These are phyloP conservation scores for Pachypsylla venusta DNA, from an alignment of 1,140 invertebrate species.

Conservation along the genomic window DNA sequence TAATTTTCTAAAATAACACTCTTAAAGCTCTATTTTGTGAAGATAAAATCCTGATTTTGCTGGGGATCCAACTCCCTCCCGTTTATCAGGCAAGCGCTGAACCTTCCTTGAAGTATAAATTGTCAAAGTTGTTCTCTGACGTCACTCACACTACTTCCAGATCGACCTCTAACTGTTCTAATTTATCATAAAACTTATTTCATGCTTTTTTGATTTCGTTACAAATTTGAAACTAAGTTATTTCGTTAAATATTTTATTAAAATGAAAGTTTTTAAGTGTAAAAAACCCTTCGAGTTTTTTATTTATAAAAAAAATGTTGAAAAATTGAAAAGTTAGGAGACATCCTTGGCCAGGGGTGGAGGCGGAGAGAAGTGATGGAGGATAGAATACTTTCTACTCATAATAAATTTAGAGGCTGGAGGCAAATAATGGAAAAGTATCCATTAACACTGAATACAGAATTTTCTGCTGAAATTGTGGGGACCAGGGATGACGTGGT, in stretches of 20 bases:
- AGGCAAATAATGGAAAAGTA: slow-evolving; percentile 7
- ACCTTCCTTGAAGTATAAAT: too few relatives aligned
- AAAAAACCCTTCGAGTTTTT: slow-evolving; percentile 8
- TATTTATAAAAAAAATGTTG: neutral
- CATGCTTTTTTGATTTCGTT: too few relatives aligned
- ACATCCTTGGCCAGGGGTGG: too few relatives aligned
- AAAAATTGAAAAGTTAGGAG: slow-evolving; percentile 9
- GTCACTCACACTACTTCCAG: too few relatives aligned
- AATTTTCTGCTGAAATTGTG: neutral
- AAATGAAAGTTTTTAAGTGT: slow-evolving; percentile 10
- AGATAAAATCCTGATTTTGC: too few relatives aligned
- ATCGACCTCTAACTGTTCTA: too few relatives aligned
- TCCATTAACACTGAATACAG: slow-evolving; percentile 9
- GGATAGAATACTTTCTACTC: slow-evolving; percentile 4
- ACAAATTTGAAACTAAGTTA: slow-evolving; percentile 3
- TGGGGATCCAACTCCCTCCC: too few relatives aligned
- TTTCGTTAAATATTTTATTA: slow-evolving; percentile 8
- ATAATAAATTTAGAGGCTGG: slow-evolving; percentile 7
- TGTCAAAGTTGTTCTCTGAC: too few relatives aligned
- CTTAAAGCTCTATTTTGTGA: too few relatives aligned
- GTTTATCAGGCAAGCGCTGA: too few relatives aligned
- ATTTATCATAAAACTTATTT: too few relatives aligned
- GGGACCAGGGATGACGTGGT: neutral
- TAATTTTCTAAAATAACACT: too few relatives aligned
- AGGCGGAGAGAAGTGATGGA: neutral